Evolutionary conservation across 2,797 vertebrate genomes (phyloP), one percentile per base, ranked within the genome.

Genomic region (Chlorospingus semifuscus): DNA sequence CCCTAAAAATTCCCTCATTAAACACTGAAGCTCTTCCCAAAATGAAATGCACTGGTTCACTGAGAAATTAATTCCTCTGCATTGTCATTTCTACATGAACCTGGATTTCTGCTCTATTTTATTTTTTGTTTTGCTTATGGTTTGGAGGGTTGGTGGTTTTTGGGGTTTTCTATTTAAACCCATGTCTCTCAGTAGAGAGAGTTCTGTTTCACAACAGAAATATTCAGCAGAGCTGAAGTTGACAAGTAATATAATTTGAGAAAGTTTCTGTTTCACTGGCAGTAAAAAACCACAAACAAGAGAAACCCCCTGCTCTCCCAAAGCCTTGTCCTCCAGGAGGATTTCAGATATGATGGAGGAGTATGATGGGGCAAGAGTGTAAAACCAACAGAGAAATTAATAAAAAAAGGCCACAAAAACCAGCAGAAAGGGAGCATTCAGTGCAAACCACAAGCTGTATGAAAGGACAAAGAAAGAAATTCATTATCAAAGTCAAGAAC

Each of bases 401-500:
- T 15, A 1, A 2, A n/a, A 83, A 23, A 41, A 63, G 56, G 29
- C 47, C 27, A 60, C 12, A 57, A n/a, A 66, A 53, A 24, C 3
- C 18, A 70, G 39, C 0, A 77, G 61, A 93, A 96, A 93, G n/a
- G 30, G 41, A 83, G 39, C 60, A 78, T 47, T 87, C 61, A 83
- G 49, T 75, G 60, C 49, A 85, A 89, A 78, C 64, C 82, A 39
- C 53, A 32, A 39, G 13, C 8, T 16, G 4, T 12, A 50, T 53
- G 79, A 93, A 94, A 89, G 72, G 46, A 88, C 82, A 93, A 34
- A 15, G 30, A 74, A 85, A 1, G 41, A 81, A 94, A 34, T 75
- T 91, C 14, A 59, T 77, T 78, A 94, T 55, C 72, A 50, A 87
- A 95, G 85, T 42, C 76, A 91, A 94, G 65, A 91, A 83, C 76